Evolutionary conservation across 2,113 vertebrate genomes (phyloP).

Genomic region (Cyphomyrus plagiostoma): DNA sequence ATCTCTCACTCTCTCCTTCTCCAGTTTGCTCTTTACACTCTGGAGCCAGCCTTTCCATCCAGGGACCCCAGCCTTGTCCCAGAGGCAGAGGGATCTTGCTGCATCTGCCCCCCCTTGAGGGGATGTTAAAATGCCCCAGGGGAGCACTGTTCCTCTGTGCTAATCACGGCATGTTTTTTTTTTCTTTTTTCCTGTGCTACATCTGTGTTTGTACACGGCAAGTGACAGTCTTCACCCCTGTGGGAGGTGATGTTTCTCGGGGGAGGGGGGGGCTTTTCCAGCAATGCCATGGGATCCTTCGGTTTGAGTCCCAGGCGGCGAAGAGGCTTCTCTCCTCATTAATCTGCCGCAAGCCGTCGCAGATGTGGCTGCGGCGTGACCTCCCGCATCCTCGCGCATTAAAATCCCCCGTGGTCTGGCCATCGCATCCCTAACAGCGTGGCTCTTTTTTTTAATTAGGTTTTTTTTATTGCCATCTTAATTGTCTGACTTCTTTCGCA

Average conservation of each 20-base stretch:
- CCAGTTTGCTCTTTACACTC: conserved; percentile 15
- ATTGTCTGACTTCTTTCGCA: not conserved
- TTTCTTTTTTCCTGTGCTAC: not conserved
- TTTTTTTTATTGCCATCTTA: not conserved
- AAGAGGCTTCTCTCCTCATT: not conserved
- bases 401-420: not conserved
- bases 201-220: not conserved
- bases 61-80: not conserved
- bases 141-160: not conserved
- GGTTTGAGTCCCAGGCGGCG: not conserved
- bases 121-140: not conserved
- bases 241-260: not conserved
- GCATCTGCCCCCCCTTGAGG: not conserved
- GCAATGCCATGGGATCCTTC: not conserved
- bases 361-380: not conserved
- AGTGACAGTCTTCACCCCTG: not conserved
- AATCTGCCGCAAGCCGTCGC: not conserved
- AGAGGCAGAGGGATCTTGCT: not conserved
- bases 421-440: not conserved
- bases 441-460: not conserved
- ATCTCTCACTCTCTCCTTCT: not conserved
- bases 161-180: not conserved
- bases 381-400: not conserved
- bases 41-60: not conserved
- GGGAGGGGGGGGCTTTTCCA: not conserved